Evolutionary conservation across 2,113 vertebrate genomes (phyloP), one percentile per base, ranked within the genome.

Genomic region (Sturnus vulgaris): DNA sequence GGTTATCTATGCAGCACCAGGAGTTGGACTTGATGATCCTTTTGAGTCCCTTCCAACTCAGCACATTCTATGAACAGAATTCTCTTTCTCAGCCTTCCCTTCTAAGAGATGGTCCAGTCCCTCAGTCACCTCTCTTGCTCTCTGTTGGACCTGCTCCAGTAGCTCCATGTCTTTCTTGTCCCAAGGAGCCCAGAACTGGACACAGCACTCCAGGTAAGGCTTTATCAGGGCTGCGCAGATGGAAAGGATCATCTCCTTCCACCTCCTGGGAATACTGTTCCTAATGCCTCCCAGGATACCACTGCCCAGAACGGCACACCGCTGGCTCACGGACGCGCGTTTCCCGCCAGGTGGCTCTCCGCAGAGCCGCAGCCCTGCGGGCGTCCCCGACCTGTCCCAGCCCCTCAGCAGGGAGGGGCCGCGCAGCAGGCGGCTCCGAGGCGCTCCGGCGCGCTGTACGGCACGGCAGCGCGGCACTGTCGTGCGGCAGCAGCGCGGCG

Each of bases 321-420:
- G 10, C 11, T 23, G 50, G 11, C 28, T 73, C 11, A 47, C 4
- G 1, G 22, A 22, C 21, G 7, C 28, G 3, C 1, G 9, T 1
- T 31, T 42, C 9, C 25, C 11, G 20, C 25, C 42, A 11, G 4
- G 3, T 6, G 4, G 11, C n/a, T 23, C 44, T 46, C 19, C 44
- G 19, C 44, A 20, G 19, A 20, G 44, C 44, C 44, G 44, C 44
- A 46, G 44, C 44, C 44, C 18, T 19, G 19, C 44, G 19, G 5
- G 9, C 8, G 44, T 20, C 44, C 17, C 44, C 19, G 44, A 19
- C 19, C 44, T 10, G 44, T 21, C 19, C 44, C 44, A 46, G 19
- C 44, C 44, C 18, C 44, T 20, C 44, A 46, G 44, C 44, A 44
- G 42, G 42, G 17, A 44, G 16, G 42, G 17, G 42, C 42, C 17